These are phyloP conservation scores for Haliaeetus leucogaster DNA, from an alignment of 2,113 vertebrate genomes.

Conservation along the genomic window DNA sequence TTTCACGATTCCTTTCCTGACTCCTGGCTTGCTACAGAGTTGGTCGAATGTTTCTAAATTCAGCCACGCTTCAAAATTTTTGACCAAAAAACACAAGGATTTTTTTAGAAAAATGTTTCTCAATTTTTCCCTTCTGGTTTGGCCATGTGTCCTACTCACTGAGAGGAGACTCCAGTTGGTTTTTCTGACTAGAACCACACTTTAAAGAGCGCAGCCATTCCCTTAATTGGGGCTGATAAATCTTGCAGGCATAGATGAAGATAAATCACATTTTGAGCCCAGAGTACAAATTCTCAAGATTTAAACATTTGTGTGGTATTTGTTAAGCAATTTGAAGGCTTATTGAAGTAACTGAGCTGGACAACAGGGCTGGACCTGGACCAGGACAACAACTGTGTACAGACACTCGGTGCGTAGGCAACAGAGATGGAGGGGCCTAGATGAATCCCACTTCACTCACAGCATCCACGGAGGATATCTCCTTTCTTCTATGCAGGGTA, in stretches of 20 bases:
- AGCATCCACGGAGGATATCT: background rate
- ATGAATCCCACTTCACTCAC: background rate
- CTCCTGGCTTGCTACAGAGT: background rate
- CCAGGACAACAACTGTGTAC: slow-evolving; percentile 52
- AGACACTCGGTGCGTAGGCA: background rate
- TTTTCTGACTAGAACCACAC: slow-evolving; percentile 41
- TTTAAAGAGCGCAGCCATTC: slow-evolving; percentile 15
- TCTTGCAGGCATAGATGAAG: slow-evolving; percentile 35
- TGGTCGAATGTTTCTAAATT: slow-evolving; percentile 42
- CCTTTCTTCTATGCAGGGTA: slow-evolving; percentile 27
- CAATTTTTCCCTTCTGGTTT: slow-evolving; percentile 56
- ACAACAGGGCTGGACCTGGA: slow-evolving; percentile 40
- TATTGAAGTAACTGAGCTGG: slow-evolving; percentile 50
- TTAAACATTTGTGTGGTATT: slow-evolving; percentile 57
- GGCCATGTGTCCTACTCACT: slow-evolving; percentile 16
- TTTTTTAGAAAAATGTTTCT: slow-evolving; percentile 15
- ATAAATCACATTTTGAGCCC: slow-evolving; percentile 56
- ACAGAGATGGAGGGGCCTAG: background rate
- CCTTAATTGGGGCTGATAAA: slow-evolving; percentile 30
- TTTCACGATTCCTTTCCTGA: background rate
- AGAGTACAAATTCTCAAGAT: slow-evolving; percentile 40
- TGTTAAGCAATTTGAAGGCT: slow-evolving; percentile 56
- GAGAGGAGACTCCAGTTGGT: slow-evolving; percentile 29
- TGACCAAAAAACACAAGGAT: slow-evolving; percentile 19
- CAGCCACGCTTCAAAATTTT: background rate